These are phyloP conservation scores for Ariolimax columbianus DNA, from an alignment of 2,888 invertebrate genomes.

Conservation along the genomic window DNA sequence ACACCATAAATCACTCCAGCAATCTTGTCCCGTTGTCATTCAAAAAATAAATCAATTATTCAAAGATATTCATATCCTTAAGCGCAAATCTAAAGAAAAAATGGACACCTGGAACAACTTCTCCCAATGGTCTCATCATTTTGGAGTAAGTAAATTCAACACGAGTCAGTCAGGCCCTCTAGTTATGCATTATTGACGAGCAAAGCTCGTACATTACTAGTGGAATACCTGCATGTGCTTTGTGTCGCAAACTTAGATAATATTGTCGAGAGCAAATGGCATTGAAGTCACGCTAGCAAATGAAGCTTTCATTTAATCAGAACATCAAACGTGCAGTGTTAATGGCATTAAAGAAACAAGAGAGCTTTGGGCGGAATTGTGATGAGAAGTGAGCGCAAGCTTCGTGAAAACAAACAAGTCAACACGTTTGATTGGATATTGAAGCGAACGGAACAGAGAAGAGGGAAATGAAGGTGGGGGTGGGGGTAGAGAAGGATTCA, in stretches of 20 bases:
- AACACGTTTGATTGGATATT: too few species aligned
- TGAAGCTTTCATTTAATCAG: constrained; percentile 43
- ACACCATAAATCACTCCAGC: background rate
- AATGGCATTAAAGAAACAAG: constrained; percentile 43
- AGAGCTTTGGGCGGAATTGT: background rate
- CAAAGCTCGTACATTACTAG: background rate
- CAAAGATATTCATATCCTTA: background rate
- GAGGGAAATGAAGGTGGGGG: too few species aligned
- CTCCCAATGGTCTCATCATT: background rate
- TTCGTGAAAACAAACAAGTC: background rate
- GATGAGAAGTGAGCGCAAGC: background rate
- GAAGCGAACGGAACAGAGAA: background rate
- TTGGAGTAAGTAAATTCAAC: constrained; percentile 6
- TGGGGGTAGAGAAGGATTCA: too few species aligned
- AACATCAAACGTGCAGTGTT: constrained; percentile 43
- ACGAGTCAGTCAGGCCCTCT: background rate
- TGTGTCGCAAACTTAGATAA: constrained; percentile 17
- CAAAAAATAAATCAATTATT: background rate
- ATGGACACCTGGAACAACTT: background rate
- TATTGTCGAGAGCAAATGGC: constrained; percentile 27
- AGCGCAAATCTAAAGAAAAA: background rate
- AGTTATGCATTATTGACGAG: constrained; percentile 7
- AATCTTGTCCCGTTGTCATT: background rate
- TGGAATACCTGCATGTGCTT: constrained; percentile 17
- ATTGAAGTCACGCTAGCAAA: constrained; percentile 45